These are phyloP conservation scores for Papilio polytes DNA, from an alignment of 1,140 invertebrate genomes.

Conservation along the genomic window DNA sequence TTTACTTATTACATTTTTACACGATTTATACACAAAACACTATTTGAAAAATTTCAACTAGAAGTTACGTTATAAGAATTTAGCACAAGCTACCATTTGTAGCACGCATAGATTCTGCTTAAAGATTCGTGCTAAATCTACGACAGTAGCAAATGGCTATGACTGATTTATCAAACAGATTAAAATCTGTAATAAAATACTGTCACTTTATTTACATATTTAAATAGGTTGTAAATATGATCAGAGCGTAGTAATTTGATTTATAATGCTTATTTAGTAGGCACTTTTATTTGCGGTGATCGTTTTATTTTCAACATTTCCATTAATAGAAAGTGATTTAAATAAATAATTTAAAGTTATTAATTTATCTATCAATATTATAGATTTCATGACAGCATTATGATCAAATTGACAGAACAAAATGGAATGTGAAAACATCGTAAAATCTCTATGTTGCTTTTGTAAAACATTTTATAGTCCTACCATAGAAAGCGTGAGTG, in stretches of 20 bases:
- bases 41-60: not conserved
- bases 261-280: not conserved
- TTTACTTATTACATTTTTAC: too few species aligned
- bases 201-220: conserved; percentile 16
- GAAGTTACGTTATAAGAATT: not conserved
- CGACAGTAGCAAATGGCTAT: conserved; percentile 10
- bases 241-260: not conserved
- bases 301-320: conserved; percentile 4
- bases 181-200: conserved; percentile 3
- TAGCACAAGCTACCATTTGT: not conserved
- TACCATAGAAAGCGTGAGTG: not conserved
- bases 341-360: not conserved
- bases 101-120: not conserved
- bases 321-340: not conserved
- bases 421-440: conserved; percentile 5
- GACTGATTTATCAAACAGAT: not conserved
- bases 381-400: not conserved
- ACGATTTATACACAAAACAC: not conserved
- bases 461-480: not conserved
- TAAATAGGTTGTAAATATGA: conserved; percentile 2
- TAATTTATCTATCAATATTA: not conserved
- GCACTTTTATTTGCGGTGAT: not conserved
- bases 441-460: not conserved
- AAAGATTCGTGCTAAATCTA: not conserved
- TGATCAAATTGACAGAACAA: not conserved